Evolutionary conservation across 2,888 invertebrate genomes (phyloP), one percentile per base, ranked within the genome.

Genomic region (Lochmaea crataegi): DNA sequence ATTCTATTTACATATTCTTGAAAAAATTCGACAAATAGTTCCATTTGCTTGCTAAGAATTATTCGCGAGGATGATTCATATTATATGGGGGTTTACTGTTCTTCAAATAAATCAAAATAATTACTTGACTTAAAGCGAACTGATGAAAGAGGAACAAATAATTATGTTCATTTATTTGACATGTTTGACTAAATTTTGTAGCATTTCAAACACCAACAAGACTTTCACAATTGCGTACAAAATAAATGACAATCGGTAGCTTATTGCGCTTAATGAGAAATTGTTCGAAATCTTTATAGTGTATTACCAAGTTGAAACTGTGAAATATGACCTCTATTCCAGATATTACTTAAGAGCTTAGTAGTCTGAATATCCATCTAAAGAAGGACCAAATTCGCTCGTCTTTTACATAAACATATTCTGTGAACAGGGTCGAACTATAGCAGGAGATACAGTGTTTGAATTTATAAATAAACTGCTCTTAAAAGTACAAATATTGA

Each of bases 231-330:
- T 85, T 85, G 84, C 85, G 84, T 84, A 82, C 80, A 83, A 85
- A 86, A 85, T 84, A 85, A 86, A 86, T 85, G 86, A 86, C 85
- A 86, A 86, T 86, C 85, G 84, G 84, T 82, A 84, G 84, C 85
- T 85, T 84, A 84, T 85, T 85, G 85, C 84, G 81, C 84, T 84
- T 85, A 86, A 85, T 86, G 86, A 86, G 86, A 86, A 85, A 86
- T 85, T 86, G 86, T 86, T 86, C 84, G 84, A 83, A 85, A 85
- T 86, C 85, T 85, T 86, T 86, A 85, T 84, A 82, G 80, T 81
- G 80, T 79, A 80, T 80, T 78, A 78, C 79, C 75, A 72, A 65
- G 60, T 38, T 53, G 56, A 63, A 68, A 68, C 75, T 73, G 68
- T 77, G 78, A 77, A 79, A 79, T 79, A 77, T 79, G 75, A 78